These are phyloP conservation scores for Baccha elongata DNA, from an alignment of 2,888 invertebrate species.

Conservation along the genomic window DNA sequence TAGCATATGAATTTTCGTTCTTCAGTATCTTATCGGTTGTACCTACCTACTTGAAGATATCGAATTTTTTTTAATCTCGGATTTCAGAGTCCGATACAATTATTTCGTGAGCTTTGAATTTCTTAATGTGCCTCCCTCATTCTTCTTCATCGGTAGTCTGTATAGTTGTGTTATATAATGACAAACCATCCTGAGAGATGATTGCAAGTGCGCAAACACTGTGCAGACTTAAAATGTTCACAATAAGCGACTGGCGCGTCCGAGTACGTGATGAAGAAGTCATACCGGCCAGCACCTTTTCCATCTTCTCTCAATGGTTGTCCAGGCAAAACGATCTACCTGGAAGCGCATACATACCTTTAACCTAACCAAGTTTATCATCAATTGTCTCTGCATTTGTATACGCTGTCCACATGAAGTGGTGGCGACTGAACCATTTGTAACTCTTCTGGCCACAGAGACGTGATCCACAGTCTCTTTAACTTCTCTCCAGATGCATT, in stretches of 20 bases:
- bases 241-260: constrained; percentile 61
- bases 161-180: constrained; percentile 64
- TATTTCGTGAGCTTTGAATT: constrained; percentile 65
- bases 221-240: constrained; percentile 62
- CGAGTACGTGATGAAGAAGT: constrained; percentile 72
- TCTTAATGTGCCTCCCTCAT: constrained; percentile 2
- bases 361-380: constrained; percentile 40
- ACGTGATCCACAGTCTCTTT: constrained; percentile 40
- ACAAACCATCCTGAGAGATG: constrained; percentile 67
- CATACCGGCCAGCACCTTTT: constrained; percentile 69
- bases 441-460: constrained; percentile 51
- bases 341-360: constrained; percentile 30
- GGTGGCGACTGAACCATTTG: constrained; percentile 69
- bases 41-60: too few species aligned
- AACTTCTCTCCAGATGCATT: background rate
- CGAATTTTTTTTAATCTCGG: constrained; percentile 8
- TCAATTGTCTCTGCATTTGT: constrained; percentile 52
- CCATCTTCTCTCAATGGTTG: constrained; percentile 17
- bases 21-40: too few species aligned
- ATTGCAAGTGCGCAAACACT: constrained; percentile 70
- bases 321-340: constrained; percentile 44
- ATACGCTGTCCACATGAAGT: constrained; percentile 40
- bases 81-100: constrained; percentile 53
- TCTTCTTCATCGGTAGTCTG: background rate
- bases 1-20: too few species aligned